phyloP scores from a whole-genome alignment of 1,140 invertebrate species.

The Dryas iulia region DNA sequence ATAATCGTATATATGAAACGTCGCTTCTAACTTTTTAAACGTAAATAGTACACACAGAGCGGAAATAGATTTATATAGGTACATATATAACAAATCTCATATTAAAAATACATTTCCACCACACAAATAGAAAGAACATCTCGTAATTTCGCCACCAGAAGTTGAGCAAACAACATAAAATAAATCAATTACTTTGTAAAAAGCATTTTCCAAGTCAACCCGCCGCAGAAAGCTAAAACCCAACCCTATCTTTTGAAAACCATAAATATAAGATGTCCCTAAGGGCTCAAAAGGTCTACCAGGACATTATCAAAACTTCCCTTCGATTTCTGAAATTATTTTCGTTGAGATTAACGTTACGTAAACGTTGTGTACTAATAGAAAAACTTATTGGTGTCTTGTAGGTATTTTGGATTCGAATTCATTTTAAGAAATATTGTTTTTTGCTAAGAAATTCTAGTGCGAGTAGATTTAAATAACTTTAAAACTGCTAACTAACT shows the following conservation, averaged over 20 bases:
- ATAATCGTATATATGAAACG: too few species aligned
- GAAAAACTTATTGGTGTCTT: background rate
- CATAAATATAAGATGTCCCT: conserved; percentile 21
- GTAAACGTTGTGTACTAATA: background rate
- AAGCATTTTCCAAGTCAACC: conserved; percentile 19
- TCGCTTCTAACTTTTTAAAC: too few species aligned
- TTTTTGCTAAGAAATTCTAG: too few species aligned
- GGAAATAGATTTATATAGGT: too few species aligned
- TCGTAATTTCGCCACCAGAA: too few species aligned
- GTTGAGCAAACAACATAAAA: conserved; percentile 4
- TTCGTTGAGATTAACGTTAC: conserved; percentile 1
- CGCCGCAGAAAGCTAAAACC: conserved; percentile 15
- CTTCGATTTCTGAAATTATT: conserved; percentile 6
- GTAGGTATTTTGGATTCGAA: background rate
- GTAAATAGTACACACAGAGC: too few species aligned
- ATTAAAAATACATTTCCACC: too few species aligned
- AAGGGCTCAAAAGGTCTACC: conserved; percentile 11
- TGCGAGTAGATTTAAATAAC: too few species aligned
- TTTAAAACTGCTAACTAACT: too few species aligned
- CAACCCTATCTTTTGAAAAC: conserved; percentile 28
- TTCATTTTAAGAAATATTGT: background rate
- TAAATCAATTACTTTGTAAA: conserved; percentile 25
- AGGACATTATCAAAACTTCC: conserved; percentile 27
- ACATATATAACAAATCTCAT: too few species aligned
- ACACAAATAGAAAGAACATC: too few species aligned